phyloP scores from a whole-genome alignment of 2,797 vertebrate species.

The Megaceryle alcyon region DNA sequence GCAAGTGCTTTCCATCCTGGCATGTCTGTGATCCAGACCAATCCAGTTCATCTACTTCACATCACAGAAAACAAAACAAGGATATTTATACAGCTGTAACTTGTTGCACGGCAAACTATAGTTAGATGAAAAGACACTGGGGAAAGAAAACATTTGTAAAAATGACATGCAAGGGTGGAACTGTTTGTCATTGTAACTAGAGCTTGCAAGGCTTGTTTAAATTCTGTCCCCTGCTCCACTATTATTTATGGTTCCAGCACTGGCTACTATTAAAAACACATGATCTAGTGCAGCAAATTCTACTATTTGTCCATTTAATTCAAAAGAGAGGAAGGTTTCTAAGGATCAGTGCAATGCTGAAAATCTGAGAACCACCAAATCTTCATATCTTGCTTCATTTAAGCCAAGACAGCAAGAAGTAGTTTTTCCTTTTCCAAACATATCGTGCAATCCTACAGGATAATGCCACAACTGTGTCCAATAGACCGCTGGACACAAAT shows the following conservation, averaged over 20 bases:
- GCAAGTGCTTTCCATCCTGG: conserved; percentile 44
- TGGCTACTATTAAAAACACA: conserved; percentile 58
- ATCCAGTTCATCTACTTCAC: conserved; percentile 71
- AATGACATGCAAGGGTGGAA: conserved; percentile 68
- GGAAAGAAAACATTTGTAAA: conserved; percentile 69
- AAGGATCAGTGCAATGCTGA: neutral
- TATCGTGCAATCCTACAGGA: neutral
- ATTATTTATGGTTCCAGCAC: conserved; percentile 59
- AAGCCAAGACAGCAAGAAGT: neutral
- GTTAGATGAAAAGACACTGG: conserved; percentile 72
- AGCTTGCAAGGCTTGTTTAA: conserved; percentile 66
- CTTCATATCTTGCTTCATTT: neutral
- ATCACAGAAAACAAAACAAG: conserved; percentile 70
- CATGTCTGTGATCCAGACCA: conserved; percentile 30
- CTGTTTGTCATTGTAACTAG: conserved; percentile 62
- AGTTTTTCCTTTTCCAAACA: neutral
- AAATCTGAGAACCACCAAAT: neutral
- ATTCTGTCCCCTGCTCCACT: conserved; percentile 40
- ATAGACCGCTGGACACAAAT: neutral
- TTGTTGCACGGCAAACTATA: conserved; percentile 68
- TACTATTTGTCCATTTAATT: conserved; percentile 37
- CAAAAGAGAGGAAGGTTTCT: neutral
- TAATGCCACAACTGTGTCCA: neutral
- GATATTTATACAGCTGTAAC: conserved; percentile 79
- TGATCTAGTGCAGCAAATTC: conserved; percentile 10